Conservation (phyloP, 2,888 invertebrate species). For the Cyaniris semiargus region DNA sequence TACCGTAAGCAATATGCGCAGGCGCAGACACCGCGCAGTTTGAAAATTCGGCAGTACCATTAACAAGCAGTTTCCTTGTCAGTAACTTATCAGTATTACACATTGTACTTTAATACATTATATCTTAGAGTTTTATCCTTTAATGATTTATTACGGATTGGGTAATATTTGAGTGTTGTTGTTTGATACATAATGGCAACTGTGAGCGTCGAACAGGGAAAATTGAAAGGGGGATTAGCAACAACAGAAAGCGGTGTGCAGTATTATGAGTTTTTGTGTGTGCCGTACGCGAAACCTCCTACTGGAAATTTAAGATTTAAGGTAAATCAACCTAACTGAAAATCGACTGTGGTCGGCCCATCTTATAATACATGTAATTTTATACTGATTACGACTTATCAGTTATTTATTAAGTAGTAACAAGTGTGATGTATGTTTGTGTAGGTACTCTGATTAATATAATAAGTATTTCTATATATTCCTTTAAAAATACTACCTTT, state of each 20-base stretch:
- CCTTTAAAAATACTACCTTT: too few species aligned
- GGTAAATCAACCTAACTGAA: constrained; percentile 45
- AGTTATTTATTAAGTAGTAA: too few species aligned
- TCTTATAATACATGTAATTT: too few species aligned
- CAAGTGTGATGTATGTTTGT: too few species aligned
- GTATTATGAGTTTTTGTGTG: constrained; percentile 68
- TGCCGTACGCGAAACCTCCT: constrained; percentile 80
- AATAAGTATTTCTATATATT: too few species aligned
- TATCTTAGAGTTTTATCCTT: not conserved
- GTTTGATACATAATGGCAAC: constrained; percentile 44
- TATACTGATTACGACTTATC: too few species aligned
- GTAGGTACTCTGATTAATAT: too few species aligned
- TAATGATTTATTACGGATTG: not conserved
- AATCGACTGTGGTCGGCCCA: too few species aligned
- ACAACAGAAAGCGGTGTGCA: constrained; percentile 58
- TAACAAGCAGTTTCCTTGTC: not conserved
- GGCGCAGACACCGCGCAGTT: not conserved
- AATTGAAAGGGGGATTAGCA: constrained; percentile 56
- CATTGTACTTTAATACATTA: not conserved
- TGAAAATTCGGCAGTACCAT: not conserved
- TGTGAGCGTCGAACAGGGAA: constrained; percentile 59
- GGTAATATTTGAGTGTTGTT: not conserved
- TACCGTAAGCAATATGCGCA: not conserved
- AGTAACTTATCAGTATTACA: not conserved
- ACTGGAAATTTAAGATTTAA: constrained; percentile 60